Evolutionary conservation across 2,113 vertebrate genomes (phyloP).

Genomic region (Campylomormyrus numenius): DNA sequence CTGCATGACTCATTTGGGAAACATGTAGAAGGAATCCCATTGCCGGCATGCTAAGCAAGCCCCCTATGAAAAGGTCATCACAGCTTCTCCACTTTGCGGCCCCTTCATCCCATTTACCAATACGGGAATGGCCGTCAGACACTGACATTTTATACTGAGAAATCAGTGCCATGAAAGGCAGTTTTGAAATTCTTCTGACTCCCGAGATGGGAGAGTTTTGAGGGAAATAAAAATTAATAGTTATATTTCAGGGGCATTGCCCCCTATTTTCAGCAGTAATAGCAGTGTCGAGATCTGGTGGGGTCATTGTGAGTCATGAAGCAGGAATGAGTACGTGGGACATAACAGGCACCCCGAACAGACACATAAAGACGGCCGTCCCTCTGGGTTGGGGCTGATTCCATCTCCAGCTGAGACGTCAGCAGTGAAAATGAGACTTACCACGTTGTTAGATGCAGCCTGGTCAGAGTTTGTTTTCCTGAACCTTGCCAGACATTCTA

Average conservation of each 20-base stretch:
- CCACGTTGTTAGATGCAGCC: neutral
- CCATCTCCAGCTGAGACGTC: neutral
- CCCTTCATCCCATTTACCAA: neutral
- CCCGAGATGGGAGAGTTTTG: neutral
- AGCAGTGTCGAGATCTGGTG: neutral
- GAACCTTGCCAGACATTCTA: neutral
- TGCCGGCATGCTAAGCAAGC: neutral
- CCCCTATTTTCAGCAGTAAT: neutral
- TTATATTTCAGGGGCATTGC: neutral
- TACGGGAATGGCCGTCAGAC: neutral
- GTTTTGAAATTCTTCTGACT: neutral
- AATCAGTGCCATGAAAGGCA: neutral
- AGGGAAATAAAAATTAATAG: neutral
- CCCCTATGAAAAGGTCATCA: neutral
- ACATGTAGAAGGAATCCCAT: neutral
- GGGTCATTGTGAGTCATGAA: neutral
- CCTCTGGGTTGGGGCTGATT: neutral
- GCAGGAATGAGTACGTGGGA: neutral
- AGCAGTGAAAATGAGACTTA: neutral
- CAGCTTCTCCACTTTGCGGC: neutral
- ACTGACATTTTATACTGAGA: neutral
- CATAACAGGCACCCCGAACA: neutral
- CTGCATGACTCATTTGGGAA: neutral
- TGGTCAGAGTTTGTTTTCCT: neutral
- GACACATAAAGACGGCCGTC: neutral